Conservation (phyloP, 1,140 invertebrate genomes). For the Himalopsyche phryganea region DNA sequence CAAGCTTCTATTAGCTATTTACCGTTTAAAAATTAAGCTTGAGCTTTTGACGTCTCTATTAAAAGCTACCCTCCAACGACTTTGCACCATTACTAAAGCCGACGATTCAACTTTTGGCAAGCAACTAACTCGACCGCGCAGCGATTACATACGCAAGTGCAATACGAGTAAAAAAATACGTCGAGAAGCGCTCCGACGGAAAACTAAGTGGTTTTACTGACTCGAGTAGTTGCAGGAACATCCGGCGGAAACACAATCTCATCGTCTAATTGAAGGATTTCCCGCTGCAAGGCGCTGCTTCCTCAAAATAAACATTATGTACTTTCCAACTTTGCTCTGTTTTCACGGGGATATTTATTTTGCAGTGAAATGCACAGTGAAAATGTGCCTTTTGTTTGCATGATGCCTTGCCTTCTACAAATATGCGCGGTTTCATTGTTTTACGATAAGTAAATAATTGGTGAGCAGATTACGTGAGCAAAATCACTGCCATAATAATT, state of each 20-base stretch:
- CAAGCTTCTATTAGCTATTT: neutral
- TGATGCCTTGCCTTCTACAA: conserved; percentile 10
- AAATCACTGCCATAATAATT: no score
- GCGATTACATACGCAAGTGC: conserved; percentile 19
- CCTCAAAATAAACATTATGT: conserved; percentile 25
- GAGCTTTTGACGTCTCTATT: conserved; percentile 17
- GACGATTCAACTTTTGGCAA: conserved; percentile 26
- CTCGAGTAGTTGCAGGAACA: conserved; percentile 29
- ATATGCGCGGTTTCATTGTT: neutral
- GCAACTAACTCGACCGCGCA: conserved; percentile 11
- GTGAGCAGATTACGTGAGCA: no score
- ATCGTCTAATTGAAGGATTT: conserved; percentile 35
- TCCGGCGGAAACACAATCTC: conserved; percentile 35
- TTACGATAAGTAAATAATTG: neutral
- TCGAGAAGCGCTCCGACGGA: conserved; percentile 7
- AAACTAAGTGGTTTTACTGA: conserved; percentile 32
- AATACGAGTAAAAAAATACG: conserved; percentile 5
- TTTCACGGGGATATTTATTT: conserved; percentile 21
- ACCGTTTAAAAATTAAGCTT: conserved; percentile 4
- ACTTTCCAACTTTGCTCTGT: conserved; percentile 7
- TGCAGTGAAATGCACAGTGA: conserved; percentile 9
- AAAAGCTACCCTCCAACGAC: conserved; percentile 4
- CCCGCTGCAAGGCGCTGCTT: conserved; percentile 30
- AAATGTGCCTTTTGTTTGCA: conserved; percentile 19
- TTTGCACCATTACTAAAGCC: conserved; percentile 15